Conservation (phyloP, 2,113 vertebrate species). For the Campylomormyrus numenius region DNA sequence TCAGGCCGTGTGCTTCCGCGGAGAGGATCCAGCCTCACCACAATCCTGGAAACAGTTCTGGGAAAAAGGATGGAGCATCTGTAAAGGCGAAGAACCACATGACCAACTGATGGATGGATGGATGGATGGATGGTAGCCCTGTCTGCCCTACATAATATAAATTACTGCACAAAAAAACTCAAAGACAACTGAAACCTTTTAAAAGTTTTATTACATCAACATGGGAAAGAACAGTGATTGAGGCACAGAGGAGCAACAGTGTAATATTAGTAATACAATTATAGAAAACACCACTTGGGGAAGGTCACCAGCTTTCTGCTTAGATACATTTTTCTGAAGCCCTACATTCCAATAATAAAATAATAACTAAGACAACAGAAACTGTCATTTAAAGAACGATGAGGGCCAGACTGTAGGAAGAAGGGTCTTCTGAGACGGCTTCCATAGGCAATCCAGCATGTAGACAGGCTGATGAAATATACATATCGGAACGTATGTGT, state of each 20-base stretch:
- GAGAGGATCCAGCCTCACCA: background rate
- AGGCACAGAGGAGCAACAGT: conserved; percentile 22
- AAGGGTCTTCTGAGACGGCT: background rate
- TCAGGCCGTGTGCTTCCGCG: background rate
- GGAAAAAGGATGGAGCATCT: background rate
- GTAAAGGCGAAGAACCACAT: too few relatives aligned
- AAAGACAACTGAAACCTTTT: conserved; percentile 6
- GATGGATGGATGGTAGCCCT: background rate
- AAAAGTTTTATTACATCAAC: conserved; percentile 35
- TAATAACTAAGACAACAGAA: background rate
- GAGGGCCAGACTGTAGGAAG: background rate
- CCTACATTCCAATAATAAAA: background rate
- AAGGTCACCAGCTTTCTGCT: background rate
- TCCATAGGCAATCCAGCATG: background rate
- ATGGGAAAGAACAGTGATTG: conserved; percentile 14
- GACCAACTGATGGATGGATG: too few relatives aligned
- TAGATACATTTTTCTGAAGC: background rate
- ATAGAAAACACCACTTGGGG: conserved; percentile 13
- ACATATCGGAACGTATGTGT: background rate
- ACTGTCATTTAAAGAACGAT: background rate
- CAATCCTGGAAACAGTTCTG: background rate
- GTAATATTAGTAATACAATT: conserved; percentile 26
- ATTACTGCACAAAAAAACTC: background rate
- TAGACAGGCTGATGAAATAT: background rate
- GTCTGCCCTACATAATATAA: background rate